Evolutionary conservation across 2,888 invertebrate genomes (phyloP).

Genomic region (Euclidia mi): DNA sequence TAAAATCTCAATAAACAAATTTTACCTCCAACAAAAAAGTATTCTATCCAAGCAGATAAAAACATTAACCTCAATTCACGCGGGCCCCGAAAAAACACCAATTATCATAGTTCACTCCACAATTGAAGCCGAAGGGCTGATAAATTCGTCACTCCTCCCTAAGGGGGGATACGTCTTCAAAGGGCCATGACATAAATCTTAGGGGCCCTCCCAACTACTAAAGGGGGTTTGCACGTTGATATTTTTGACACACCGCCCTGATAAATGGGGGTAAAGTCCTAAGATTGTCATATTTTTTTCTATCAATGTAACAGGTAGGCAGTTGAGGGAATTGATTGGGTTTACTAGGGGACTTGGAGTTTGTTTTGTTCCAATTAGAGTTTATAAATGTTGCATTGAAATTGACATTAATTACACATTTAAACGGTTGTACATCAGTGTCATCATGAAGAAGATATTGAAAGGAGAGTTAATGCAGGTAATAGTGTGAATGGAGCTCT

Average conservation of each 20-base stretch:
- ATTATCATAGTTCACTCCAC: slow-evolving; percentile 38
- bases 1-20: too few species aligned
- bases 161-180: slow-evolving; percentile 43
- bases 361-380: slow-evolving; percentile 13
- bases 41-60: not conserved
- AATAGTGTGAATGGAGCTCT: too few species aligned
- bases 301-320: slow-evolving; percentile 57
- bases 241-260: slow-evolving; percentile 58
- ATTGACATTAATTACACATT: not conserved
- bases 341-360: slow-evolving; percentile 26
- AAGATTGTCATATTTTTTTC: slow-evolving; percentile 54
- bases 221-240: slow-evolving; percentile 57
- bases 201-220: slow-evolving; percentile 53
- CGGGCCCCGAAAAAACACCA: slow-evolving; percentile 18
- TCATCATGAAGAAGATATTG: too few species aligned
- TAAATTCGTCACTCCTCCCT: slow-evolving; percentile 58
- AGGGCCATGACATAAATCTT: slow-evolving; percentile 54
- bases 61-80: slow-evolving; percentile 1
- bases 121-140: slow-evolving; percentile 50
- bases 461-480: too few species aligned
- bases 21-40: too few species aligned
- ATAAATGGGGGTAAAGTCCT: slow-evolving; percentile 52
- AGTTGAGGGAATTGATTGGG: slow-evolving; percentile 29
- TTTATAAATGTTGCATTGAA: not conserved
- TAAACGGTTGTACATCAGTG: too few species aligned